phyloP scores from a whole-genome alignment of 2,797 vertebrate genomes.

The Typhlichthys eigenmanni region DNA sequence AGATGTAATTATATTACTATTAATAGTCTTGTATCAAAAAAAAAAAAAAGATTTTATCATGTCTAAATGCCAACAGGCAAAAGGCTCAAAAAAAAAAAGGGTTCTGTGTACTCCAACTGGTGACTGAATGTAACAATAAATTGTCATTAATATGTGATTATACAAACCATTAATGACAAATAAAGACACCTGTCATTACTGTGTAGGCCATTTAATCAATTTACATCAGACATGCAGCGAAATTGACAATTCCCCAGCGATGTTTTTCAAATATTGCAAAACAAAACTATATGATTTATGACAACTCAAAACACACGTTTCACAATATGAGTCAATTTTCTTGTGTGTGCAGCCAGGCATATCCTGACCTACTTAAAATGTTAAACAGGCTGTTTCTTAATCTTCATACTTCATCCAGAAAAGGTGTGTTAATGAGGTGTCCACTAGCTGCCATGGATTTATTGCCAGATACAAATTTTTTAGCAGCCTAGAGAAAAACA shows the following conservation, averaged over 20 bases:
- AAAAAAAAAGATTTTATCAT: no score
- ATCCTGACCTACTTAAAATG: slow-evolving; percentile 32
- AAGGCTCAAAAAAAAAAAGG: neutral
- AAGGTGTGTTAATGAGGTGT: slow-evolving; percentile 85
- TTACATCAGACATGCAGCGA: slow-evolving; percentile 73
- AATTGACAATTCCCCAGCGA: slow-evolving; percentile 31
- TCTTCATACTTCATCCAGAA: slow-evolving; percentile 87
- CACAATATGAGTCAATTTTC: slow-evolving; percentile 25
- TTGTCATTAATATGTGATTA: neutral
- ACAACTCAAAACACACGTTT: slow-evolving; percentile 4
- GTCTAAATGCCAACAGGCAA: no score
- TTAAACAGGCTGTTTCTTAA: slow-evolving; percentile 17
- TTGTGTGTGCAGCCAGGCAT: slow-evolving; percentile 31
- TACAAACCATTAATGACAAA: neutral
- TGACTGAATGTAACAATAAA: slow-evolving; percentile 10
- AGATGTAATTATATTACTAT: no score
- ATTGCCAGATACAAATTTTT: slow-evolving; percentile 80
- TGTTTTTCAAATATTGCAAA: slow-evolving; percentile 30
- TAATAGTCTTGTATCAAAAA: no score
- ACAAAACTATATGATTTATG: slow-evolving; percentile 35
- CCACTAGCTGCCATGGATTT: slow-evolving; percentile 89
- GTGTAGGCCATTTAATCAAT: slow-evolving; percentile 63
- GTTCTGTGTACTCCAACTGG: slow-evolving; percentile 49
- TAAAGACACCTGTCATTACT: slow-evolving; percentile 12
- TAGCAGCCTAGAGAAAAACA: slow-evolving; percentile 79